Evolutionary conservation across 2,113 vertebrate genomes (phyloP).

Genomic region (Regulus satrapa): DNA sequence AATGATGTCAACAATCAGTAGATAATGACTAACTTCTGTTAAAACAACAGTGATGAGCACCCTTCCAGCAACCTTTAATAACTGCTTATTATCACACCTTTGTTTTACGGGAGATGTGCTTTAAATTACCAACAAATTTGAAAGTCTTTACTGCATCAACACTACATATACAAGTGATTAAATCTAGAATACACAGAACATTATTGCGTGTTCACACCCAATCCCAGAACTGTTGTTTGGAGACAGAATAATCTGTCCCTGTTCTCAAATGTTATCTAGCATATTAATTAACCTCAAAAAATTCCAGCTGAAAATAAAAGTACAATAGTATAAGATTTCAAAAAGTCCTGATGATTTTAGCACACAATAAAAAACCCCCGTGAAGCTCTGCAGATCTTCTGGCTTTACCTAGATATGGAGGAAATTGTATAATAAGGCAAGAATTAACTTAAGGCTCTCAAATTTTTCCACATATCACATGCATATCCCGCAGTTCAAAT

Average conservation of each 20-base stretch:
- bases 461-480: neutral
- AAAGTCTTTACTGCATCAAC: conserved; percentile 21
- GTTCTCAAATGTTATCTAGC: neutral
- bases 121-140: conserved; percentile 41
- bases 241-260: neutral
- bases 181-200: neutral
- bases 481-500: neutral
- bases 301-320: neutral
- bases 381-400: neutral
- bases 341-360: neutral
- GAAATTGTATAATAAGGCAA: neutral
- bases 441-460: neutral
- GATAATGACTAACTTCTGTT: conserved; percentile 6
- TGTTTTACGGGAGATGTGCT: neutral
- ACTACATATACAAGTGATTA: neutral
- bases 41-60: neutral
- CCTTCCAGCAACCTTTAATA: neutral
- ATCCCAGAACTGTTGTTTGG: neutral
- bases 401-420: neutral
- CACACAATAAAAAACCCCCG: rapidly evolving
- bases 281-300: neutral
- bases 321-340: neutral
- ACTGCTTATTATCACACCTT: conserved; percentile 2
- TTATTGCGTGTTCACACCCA: neutral
- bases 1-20: neutral